Evolutionary conservation across 2,888 invertebrate genomes (phyloP), one percentile per base, ranked within the genome.

Genomic region (Willowsia nigromaculata): DNA sequence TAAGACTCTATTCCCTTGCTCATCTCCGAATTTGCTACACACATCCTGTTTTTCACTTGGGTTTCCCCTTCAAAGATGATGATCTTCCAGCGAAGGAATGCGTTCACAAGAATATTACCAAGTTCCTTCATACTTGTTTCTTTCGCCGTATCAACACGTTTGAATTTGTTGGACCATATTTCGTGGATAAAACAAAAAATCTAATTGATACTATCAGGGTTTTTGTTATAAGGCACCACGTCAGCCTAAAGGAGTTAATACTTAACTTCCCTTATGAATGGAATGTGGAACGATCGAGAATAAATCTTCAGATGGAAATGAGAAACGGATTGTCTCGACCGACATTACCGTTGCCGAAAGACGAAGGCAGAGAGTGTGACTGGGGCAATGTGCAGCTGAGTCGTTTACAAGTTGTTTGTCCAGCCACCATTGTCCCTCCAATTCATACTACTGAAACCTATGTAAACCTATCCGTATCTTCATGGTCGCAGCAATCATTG

Each of bases 361-460:
- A n/a, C n/a, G n/a, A n/a, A n/a, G n/a, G n/a, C n/a, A n/a, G n/a
- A n/a, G n/a, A n/a, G 47, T 7, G 6, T 13, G 76, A 56, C 11
- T 87, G 87, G 87, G 87, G 87, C 27, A 53, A 87, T 5, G 87
- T 87, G 71, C 81, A 87, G 56, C 71, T 87, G n/a, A 15, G 9
- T 33, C 47, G 56, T 18, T 53, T 87, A 13, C 37, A 25, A 7
- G 47, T 87, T 30, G 62, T 71, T n/a, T 62, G 76, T 59, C 85
- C 85, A 18, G 27, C 56, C 15, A 76, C 85, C 13, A 40, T 85
- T 11, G 76, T 85, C 15, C 85, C 85, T 59, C 85, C 85, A n/a
- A 33, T 40, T 43, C 11, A 53, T n/a, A 13, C 25, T 37, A 40
- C 40, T n/a, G n/a, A n/a, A 40, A 40, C 40, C 18, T 15, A 30